Evolutionary conservation across 1,140 invertebrate genomes (phyloP), one percentile per base, ranked within the genome.

Genomic region (Drosophila auraria): DNA sequence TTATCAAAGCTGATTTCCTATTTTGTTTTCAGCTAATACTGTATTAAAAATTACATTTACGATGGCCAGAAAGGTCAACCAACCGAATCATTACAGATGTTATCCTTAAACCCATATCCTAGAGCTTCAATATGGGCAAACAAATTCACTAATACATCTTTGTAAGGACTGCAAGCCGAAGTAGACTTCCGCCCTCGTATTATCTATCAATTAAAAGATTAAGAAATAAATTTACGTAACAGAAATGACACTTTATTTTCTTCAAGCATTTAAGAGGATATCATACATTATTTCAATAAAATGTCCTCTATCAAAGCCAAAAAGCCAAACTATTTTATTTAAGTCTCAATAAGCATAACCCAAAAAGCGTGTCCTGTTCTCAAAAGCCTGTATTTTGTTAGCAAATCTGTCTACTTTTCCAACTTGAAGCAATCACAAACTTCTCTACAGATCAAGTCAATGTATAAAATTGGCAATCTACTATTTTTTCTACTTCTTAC

Each of bases 401-500:
- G n/a, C 17, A 33, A 0, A 25, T 42, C 2, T 57, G n/a, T 23
- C 14, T 40, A 56, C 36, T 40, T 25, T 38, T 36, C 33, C 3
- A 11, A 3, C 9, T 36, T 36, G 33, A 36, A 36, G 33, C 33
- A 36, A 38, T 58, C n/a, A 42, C 7, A 15, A 11, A 25, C 5
- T 12, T 38, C 20, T 20, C 3, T 53, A 44, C n/a, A 42, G 12
- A 20, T 14, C n/a, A 33, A 62, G 44, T 72, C 70, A 80, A 71
- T 65, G 68, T 54, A 72, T 70, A 82, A 44, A 60, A 60, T 51
- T 12, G 11, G n/a, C 40, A 27, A 12, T 11, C 20, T 51, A 4
- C n/a, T 3, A 38, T 8, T 11, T 38, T 9, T 20, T 20, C 36
- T 30, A 3, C 3, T 15, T 76, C 92, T 93, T 94, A 97, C 97